phyloP scores from a whole-genome alignment of 2,888 invertebrate species.

The Drosophila paranaensis region DNA sequence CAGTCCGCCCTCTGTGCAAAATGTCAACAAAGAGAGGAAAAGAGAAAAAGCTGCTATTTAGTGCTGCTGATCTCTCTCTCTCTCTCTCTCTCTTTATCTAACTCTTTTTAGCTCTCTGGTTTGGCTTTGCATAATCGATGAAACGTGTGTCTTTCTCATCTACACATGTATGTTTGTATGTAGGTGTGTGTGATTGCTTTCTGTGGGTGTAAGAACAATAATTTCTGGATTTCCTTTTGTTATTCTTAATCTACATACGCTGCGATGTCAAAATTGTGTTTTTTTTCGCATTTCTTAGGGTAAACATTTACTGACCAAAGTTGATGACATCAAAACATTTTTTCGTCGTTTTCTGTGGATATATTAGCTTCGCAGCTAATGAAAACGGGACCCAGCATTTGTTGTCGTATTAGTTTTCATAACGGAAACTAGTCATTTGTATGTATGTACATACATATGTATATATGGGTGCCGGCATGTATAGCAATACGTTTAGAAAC shows the following conservation, averaged over 20 bases:
- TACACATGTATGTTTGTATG: not conserved
- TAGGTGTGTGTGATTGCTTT: too few species aligned
- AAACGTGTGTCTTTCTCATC: not conserved
- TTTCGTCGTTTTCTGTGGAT: not conserved
- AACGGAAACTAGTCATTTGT: not conserved
- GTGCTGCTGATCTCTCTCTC: not conserved
- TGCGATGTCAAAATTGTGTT: too few species aligned
- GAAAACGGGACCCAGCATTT: not conserved
- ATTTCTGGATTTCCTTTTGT: not conserved
- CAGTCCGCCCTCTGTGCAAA: not conserved
- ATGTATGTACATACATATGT: not conserved
- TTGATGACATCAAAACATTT: not conserved
- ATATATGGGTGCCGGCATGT: not conserved
- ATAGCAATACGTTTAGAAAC: not conserved
- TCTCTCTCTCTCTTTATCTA: not conserved
- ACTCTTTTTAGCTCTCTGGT: not conserved
- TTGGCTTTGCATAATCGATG: not conserved
- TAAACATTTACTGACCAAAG: not conserved
- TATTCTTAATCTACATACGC: not conserved
- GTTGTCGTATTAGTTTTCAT: not conserved
- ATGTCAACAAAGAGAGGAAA: not conserved
- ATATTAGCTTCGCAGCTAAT: not conserved
- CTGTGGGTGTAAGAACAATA: not conserved
- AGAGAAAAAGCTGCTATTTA: not conserved
- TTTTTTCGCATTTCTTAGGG: too few species aligned